Conservation (phyloP, 2,113 vertebrate species). For the Gnathonemus echidnorhynchus region DNA sequence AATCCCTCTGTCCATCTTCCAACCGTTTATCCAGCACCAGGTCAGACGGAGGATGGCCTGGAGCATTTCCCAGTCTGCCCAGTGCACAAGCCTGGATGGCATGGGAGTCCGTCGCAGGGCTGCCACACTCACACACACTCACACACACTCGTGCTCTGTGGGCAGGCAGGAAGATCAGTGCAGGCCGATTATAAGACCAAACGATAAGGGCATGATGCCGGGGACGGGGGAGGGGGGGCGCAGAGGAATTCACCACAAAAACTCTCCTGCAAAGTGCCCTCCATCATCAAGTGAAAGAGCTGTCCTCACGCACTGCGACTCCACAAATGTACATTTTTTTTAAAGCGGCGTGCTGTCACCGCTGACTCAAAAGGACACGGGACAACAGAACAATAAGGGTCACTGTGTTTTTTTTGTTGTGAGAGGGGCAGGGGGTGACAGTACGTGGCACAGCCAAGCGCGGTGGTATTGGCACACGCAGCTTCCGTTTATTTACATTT, state of each 20-base stretch:
- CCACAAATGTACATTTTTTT: background rate
- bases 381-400: background rate
- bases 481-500: background rate
- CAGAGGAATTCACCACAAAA: background rate
- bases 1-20: background rate
- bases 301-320: background rate
- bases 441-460: background rate
- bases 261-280: background rate
- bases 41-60: background rate
- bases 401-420: background rate
- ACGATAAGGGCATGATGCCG: background rate
- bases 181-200: background rate
- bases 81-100: background rate
- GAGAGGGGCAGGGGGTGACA: background rate
- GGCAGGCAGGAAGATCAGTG: background rate
- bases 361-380: background rate
- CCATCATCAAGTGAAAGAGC: background rate
- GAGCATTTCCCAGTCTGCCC: background rate
- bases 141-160: background rate
- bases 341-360: background rate
- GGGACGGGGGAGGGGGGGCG: too few relatives aligned
- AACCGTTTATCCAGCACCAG: background rate
- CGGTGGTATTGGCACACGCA: background rate
- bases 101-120: background rate
- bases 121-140: background rate